Conservation (phyloP, 2,797 vertebrate genomes). For the Hylomyscus alleni region DNA sequence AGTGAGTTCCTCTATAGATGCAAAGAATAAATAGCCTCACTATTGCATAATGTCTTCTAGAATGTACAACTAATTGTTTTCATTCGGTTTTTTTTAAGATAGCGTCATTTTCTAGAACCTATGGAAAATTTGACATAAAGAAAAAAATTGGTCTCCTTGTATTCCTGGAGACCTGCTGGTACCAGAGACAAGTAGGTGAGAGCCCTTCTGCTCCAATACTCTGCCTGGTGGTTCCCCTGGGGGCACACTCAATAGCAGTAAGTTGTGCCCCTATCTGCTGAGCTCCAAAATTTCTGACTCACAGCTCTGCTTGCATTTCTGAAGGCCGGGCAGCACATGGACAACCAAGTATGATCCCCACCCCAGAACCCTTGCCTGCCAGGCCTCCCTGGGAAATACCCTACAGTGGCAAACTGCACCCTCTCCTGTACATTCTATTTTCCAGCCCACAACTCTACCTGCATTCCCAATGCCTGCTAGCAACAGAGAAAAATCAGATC, state of each 20-base stretch:
- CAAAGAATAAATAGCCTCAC: slow-evolving; percentile 67
- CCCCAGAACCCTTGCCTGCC: not conserved
- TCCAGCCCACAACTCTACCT: not conserved
- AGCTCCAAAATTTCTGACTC: not conserved
- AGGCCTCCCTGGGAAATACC: not conserved
- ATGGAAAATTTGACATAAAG: slow-evolving; percentile 50
- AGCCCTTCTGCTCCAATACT: not conserved
- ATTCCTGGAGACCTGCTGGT: not conserved
- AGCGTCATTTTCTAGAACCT: slow-evolving; percentile 40
- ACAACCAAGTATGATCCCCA: not conserved
- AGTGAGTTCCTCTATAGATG: slow-evolving; percentile 68
- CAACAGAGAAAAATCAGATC: not conserved
- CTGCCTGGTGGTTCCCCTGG: not conserved
- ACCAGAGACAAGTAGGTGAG: not conserved
- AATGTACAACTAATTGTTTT: slow-evolving; percentile 55
- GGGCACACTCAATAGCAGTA: not conserved
- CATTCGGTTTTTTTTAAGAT: slow-evolving; percentile 61
- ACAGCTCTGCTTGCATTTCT: not conserved
- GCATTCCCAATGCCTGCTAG: not conserved
- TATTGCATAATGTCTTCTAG: slow-evolving; percentile 63
- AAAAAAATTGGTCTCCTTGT: not conserved
- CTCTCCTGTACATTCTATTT: not conserved
- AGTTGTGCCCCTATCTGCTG: not conserved
- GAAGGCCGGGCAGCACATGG: not conserved
- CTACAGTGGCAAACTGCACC: not conserved